Evolutionary conservation across 1,140 invertebrate genomes (phyloP), one percentile per base, ranked within the genome.

Genomic region (Coelopa frigida): DNA sequence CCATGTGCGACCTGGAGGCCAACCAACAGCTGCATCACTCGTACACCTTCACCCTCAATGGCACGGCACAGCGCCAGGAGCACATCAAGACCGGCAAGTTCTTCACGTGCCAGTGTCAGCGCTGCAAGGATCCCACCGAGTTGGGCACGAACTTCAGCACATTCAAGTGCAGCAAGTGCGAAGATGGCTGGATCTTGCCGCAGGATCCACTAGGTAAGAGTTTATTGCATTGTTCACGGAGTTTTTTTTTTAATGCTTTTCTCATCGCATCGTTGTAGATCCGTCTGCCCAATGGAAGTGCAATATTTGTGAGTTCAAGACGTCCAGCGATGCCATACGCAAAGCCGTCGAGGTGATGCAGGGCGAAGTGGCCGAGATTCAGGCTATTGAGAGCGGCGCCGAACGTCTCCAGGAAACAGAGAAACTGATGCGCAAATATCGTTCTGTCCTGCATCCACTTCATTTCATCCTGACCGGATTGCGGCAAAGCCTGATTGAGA

Each of bases 41-140:
- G 56, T 90, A 90, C 53, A 84, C 86, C 0, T 80, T 87, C 57
- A 81, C 82, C 0, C 58, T 90, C n/a, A 76, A 82, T 48, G 83
- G 86, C 3, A 90, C 89, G 0, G 55, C 82, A 11, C 65, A 82
- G 14, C 73, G 89, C 6, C 75, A 85, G 33, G 75, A 80, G 49
- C 78, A 81, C 58, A 70, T 92, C 1, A 71, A 76, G 14, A 76
- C 83, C 57, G 79, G 83, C 17, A 89, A 90, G 71, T 83, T 84
- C 61, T 91, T 91, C 59, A 72, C 75, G 5, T 89, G 87, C 57
- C 73, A 73, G 24, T 89, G 87, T 53, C 49, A 69, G 15, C 75
- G 87, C 37, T 91, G 87, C 57, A 70, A 74, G 0, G 85, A 89
- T 65, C 80, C 84, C 5, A 83, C 80, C 0, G 87, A 90, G 59